These are phyloP conservation scores for Zhengitettix transpicula DNA, from an alignment of 2,888 invertebrate species.

Conservation along the genomic window DNA sequence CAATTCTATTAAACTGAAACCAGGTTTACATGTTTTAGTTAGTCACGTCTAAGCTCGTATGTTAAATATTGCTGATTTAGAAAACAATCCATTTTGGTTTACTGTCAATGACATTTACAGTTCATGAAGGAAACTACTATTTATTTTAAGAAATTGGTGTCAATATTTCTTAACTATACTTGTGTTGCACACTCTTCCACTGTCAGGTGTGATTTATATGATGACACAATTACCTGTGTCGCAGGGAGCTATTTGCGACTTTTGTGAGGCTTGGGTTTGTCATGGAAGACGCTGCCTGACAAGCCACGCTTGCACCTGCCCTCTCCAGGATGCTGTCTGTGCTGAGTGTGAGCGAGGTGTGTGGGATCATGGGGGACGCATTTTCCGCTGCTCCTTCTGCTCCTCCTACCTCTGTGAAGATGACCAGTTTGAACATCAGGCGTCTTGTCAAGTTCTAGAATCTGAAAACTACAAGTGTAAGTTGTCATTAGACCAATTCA, in stretches of 20 bases:
- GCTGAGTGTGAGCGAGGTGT: slow-evolving; percentile 85
- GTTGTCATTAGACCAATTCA: slow-evolving; percentile 11
- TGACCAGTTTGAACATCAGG: slow-evolving; percentile 95
- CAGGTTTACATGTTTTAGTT: no score
- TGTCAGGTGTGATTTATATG: not conserved
- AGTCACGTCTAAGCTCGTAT: no score
- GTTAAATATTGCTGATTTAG: no score
- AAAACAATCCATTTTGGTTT: no score
- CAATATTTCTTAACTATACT: no score
- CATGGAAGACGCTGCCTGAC: slow-evolving; percentile 85
- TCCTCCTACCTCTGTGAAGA: slow-evolving; percentile 79
- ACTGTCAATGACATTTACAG: no score
- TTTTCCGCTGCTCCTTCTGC: slow-evolving; percentile 86
- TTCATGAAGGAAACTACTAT: no score
- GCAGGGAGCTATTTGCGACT: slow-evolving; percentile 87
- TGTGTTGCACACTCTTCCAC: no score
- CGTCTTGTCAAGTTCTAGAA: slow-evolving; percentile 87
- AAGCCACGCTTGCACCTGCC: slow-evolving; percentile 80
- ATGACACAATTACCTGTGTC: not conserved
- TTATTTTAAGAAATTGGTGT: no score
- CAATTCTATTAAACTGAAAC: no score
- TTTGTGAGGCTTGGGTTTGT: slow-evolving; percentile 95
- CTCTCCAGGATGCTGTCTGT: slow-evolving; percentile 74
- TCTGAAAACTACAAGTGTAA: slow-evolving; percentile 89
- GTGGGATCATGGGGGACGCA: slow-evolving; percentile 89